A percentile compares a stretch with the other conserved stretches of the same genome.
Conservation (phyloP, 2,888 invertebrate genomes). For the Plagodis dolabraria region DNA sequence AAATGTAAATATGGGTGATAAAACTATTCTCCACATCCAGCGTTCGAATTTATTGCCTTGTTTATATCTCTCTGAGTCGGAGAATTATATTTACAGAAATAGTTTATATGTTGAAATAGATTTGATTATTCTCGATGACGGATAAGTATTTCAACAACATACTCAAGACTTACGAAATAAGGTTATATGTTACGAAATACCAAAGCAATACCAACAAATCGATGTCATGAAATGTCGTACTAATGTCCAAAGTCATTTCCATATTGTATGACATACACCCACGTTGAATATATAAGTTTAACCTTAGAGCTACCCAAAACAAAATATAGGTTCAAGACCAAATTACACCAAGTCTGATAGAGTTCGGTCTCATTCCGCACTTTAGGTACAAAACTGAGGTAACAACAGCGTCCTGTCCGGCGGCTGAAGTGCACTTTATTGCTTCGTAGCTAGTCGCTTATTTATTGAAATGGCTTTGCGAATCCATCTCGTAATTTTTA, state of each 20-base stretch:
- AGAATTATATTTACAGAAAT: conserved; percentile 13
- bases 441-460: too few species aligned
- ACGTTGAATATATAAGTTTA: conserved; percentile 21
- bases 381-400: too few species aligned
- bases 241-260: conserved; percentile 35
- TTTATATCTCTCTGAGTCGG: conserved; percentile 8
- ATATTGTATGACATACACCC: conserved; percentile 32
- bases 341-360: too few species aligned
- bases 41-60: conserved; percentile 6
- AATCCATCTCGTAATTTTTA: too few species aligned
- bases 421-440: too few species aligned
- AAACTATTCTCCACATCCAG: conserved; percentile 12
- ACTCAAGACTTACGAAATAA: conserved; percentile 4
- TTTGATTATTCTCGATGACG: conserved; percentile 19
- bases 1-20: conserved; percentile 19
- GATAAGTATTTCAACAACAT: conserved; percentile 5
- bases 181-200: conserved; percentile 17
- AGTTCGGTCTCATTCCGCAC: too few species aligned
- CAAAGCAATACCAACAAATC: conserved; percentile 24
- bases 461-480: too few species aligned
- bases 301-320: too few species aligned
- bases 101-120: conserved; percentile 13
- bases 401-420: too few species aligned
- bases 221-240: conserved; percentile 32
- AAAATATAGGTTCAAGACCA: too few species aligned